Conservation (phyloP, 2,888 invertebrate species). For the Monopis laevigella region DNA sequence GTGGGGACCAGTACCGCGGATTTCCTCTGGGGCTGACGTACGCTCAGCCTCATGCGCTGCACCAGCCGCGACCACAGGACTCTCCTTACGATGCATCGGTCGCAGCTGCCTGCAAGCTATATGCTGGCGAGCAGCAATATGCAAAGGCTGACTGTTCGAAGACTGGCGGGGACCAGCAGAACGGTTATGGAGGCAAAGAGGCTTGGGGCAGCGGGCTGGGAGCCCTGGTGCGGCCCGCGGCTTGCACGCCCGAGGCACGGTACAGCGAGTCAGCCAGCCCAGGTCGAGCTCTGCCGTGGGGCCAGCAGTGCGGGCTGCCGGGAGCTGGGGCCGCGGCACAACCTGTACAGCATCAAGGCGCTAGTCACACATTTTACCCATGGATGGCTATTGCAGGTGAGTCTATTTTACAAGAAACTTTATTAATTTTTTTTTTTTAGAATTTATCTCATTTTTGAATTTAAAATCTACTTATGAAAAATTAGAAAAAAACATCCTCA, state of each 20-base stretch:
- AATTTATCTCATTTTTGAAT: not conserved
- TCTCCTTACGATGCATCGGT: conserved; percentile 92
- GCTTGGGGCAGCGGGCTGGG: conserved; percentile 74
- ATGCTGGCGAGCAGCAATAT: conserved; percentile 75
- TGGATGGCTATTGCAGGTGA: conserved; percentile 99
- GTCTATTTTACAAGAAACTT: no score
- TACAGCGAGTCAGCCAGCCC: conserved; percentile 88
- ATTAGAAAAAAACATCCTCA: no score
- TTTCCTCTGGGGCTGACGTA: conserved; percentile 90
- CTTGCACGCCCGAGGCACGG: conserved; percentile 89
- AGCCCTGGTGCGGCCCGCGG: conserved; percentile 81
- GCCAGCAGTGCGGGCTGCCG: conserved; percentile 88
- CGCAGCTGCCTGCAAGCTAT: conserved; percentile 85
- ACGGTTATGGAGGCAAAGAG: conserved; percentile 78
- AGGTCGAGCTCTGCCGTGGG: conserved; percentile 81
- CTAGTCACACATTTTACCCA: conserved; percentile 95
- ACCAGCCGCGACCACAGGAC: conserved; percentile 85
- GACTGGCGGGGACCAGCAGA: conserved; percentile 69
- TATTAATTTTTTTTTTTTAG: not conserved
- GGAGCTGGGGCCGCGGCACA: conserved; percentile 81
- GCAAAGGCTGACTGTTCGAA: conserved; percentile 84
- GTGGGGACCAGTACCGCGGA: conserved; percentile 85
- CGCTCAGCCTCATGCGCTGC: conserved; percentile 81
- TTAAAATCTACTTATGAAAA: no score
- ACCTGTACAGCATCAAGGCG: conserved; percentile 88